Evolutionary conservation across 2,797 vertebrate genomes (phyloP).

Genomic region (Pipistrellus kuhlii): DNA sequence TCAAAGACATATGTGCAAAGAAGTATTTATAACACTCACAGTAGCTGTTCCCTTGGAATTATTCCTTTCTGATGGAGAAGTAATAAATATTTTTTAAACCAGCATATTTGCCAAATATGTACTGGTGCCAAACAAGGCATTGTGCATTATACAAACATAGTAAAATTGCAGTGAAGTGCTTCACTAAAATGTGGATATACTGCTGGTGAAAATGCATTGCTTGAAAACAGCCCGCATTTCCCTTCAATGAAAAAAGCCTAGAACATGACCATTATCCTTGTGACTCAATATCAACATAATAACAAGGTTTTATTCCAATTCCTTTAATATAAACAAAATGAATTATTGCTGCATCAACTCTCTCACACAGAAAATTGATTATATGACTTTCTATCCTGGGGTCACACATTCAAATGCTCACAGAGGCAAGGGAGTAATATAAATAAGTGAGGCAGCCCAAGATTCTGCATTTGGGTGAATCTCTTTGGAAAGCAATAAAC

Average conservation of each 20-base stretch:
- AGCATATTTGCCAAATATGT: slow-evolving; percentile 76
- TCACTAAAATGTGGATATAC: neutral
- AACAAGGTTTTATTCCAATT: neutral
- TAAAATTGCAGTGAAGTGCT: slow-evolving; percentile 17
- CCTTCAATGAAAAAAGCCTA: neutral
- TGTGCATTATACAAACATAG: slow-evolving; percentile 56
- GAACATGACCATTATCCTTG: neutral
- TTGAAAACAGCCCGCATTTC: neutral
- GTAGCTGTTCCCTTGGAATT: slow-evolving; percentile 85
- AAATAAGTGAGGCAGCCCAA: neutral
- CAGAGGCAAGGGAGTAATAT: neutral
- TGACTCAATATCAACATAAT: slow-evolving; percentile 4
- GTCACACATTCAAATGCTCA: slow-evolving; percentile 46
- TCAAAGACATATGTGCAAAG: slow-evolving; percentile 81
- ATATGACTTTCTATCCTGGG: neutral
- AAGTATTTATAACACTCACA: slow-evolving; percentile 83
- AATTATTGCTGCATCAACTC: slow-evolving; percentile 39
- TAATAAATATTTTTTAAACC: slow-evolving; percentile 85
- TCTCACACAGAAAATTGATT: slow-evolving; percentile 46
- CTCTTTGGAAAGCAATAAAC: neutral
- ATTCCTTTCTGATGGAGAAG: slow-evolving; percentile 83
- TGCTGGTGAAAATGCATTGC: neutral
- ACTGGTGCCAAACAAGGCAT: slow-evolving; percentile 82
- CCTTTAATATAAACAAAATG: slow-evolving; percentile 57
- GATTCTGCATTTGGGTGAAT: neutral